Evolutionary conservation across 2,797 vertebrate genomes (phyloP).

Genomic region (Psittacula echo): DNA sequence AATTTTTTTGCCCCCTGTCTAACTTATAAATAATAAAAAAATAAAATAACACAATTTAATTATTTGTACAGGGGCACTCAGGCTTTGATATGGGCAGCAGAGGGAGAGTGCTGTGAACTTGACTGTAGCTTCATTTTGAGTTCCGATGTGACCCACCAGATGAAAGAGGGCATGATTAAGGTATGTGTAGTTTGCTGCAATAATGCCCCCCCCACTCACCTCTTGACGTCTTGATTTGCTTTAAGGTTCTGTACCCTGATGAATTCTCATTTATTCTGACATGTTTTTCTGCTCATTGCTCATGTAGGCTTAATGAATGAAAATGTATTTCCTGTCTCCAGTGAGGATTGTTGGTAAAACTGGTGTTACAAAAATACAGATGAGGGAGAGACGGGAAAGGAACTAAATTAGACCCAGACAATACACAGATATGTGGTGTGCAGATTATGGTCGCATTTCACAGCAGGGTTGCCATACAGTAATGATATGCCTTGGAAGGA

Average conservation of each 20-base stretch:
- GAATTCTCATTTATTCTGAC: background rate
- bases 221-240: background rate
- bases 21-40: background rate
- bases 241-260: background rate
- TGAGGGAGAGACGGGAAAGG: background rate
- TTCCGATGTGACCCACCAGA: fast-evolving
- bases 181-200: background rate
- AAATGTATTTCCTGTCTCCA: background rate
- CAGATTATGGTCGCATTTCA: background rate
- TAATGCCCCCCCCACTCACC: background rate
- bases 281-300: background rate
- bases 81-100: background rate
- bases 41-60: background rate
- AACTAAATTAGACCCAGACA: background rate
- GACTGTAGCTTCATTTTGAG: background rate
- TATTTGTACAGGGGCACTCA: background rate
- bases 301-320: background rate
- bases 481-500: background rate
- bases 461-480: background rate
- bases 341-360: background rate
- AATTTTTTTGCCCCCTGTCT: background rate
- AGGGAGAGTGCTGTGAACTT: background rate
- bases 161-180: background rate
- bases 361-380: background rate
- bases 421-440: background rate